Base-by-base conservation (phyloP, 1,140 invertebrate species). In the Papilio xuthus region DNA sequence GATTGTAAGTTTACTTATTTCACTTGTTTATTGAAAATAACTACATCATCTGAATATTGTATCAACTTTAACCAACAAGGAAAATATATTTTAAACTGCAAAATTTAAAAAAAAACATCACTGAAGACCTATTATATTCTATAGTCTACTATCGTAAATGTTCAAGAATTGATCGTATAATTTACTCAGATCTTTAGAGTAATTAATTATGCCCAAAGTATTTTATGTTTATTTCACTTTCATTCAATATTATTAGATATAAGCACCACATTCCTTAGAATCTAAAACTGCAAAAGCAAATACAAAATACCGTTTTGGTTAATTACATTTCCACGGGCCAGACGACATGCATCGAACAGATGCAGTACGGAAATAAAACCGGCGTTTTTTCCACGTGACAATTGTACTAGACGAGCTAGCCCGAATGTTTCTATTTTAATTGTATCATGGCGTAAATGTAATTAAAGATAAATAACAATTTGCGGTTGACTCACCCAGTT, bases 241-340 rank as follows among this genome's bases (percentile, higher is more conserved):
- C 12, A 67, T 67, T 60, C 13, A 67, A 32, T 44, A 73, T 26
- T n/a, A 73, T 23, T 12, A 42, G 44, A 47, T 10, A 9, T 74
- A 32, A 50, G 26, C 72, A 74, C 7, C 47, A 74, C 28, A 81
- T 78, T 76, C 47, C 32, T 20, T 56, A 60, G 67, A 80, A 78
- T 53, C 60, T 56, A 81, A 81, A 84, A 82, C 79, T 80, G 80
- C 74, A 79, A 56, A 72, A 60, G 76, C 79, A 77, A 80, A 77
- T 77, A 80, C 79, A 77, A 89, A 91, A 88, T 87, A 84, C 85
- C 86, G 84, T 88, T 88, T 88, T 86, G 82, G 86, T 89, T 89
- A 89, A 90, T 88, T 89, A 89, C 86, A 85, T 79, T 79, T 86
- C 76, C 81, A 81, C 82, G 53, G 82, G 28, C 79, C 71, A 73